A percentile compares a stretch with the other conserved stretches of the same genome.
phyloP scores from a whole-genome alignment of 2,888 invertebrate genomes.

The Folsomia candida region DNA sequence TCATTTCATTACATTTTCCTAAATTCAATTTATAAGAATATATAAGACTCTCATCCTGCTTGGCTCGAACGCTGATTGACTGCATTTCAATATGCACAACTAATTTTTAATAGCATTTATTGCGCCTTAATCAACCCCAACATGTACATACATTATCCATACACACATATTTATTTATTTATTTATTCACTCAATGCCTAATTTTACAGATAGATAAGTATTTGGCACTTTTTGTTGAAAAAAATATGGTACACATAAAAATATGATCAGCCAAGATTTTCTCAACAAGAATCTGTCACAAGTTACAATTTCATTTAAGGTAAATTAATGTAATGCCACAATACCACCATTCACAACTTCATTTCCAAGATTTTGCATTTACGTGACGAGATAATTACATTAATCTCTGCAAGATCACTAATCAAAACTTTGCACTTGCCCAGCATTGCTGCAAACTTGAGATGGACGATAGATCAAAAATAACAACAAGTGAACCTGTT shows the following conservation, averaged over 20 bases:
- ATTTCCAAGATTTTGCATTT: not conserved
- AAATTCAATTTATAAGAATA: slow-evolving; percentile 12
- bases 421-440: not conserved
- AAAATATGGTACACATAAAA: no score
- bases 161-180: no score
- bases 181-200: no score
- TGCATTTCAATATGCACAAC: not conserved
- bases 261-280: no score
- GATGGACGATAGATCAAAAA: not conserved
- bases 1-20: slow-evolving; percentile 14
- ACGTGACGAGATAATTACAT: slow-evolving; percentile 2
- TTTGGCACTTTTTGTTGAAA: no score
- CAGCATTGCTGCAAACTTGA: not conserved
- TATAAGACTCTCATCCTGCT: no score
- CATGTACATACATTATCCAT: no score
- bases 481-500: slow-evolving; percentile 13
- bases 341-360: not conserved
- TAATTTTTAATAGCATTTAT: no score
- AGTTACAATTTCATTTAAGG: not conserved
- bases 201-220: no score
- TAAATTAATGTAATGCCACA: not conserved
- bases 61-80: not conserved
- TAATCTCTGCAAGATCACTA: not conserved
- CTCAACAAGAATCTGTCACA: no score
- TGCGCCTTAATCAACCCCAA: no score